Evolutionary conservation across 2,888 invertebrate species (phyloP).

Genomic region (Caenorhabditis japonica): DNA sequence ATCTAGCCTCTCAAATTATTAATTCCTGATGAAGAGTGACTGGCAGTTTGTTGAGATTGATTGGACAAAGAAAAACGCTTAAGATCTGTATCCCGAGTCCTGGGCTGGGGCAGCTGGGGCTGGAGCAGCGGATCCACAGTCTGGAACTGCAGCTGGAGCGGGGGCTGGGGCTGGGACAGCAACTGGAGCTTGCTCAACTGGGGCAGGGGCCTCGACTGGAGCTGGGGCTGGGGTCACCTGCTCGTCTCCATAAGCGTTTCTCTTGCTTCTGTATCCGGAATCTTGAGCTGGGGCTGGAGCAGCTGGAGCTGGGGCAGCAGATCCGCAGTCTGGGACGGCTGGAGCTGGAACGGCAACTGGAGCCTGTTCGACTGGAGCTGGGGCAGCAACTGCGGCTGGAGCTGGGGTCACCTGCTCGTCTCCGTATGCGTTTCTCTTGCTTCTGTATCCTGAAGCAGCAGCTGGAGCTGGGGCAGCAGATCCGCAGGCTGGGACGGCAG

Average conservation of each 20-base stretch:
- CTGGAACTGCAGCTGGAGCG: slow-evolving; percentile 17
- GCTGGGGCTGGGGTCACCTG: slow-evolving; percentile 20
- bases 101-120: slow-evolving; percentile 5
- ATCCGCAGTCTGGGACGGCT: slow-evolving; percentile 38
- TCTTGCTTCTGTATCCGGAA: slow-evolving; percentile 24
- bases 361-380: slow-evolving; percentile 31
- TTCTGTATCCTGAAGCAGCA: slow-evolving; percentile 42
- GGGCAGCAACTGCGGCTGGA: slow-evolving; percentile 25
- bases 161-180: slow-evolving; percentile 33
- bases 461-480: slow-evolving; percentile 24
- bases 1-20: slow-evolving; percentile 27
- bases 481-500: slow-evolving; percentile 5
- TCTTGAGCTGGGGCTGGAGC: slow-evolving; percentile 48
- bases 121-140: slow-evolving; percentile 24
- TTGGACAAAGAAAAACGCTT: not conserved
- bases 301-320: slow-evolving; percentile 48
- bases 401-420: slow-evolving; percentile 59
- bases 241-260: too few species aligned
- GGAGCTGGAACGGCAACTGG: slow-evolving; percentile 43
- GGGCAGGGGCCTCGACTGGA: slow-evolving; percentile 9
- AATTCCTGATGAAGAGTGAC: slow-evolving; percentile 41
- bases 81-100: slow-evolving; percentile 38
- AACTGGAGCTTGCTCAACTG: slow-evolving; percentile 22
- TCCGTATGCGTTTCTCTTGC: slow-evolving; percentile 58
- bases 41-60: slow-evolving; percentile 49